Percentiles rank a stretch among this genome's conserved stretches.
Evolutionary conservation across 2,888 invertebrate genomes (phyloP).

Genomic region (Zygaena filipendulae): DNA sequence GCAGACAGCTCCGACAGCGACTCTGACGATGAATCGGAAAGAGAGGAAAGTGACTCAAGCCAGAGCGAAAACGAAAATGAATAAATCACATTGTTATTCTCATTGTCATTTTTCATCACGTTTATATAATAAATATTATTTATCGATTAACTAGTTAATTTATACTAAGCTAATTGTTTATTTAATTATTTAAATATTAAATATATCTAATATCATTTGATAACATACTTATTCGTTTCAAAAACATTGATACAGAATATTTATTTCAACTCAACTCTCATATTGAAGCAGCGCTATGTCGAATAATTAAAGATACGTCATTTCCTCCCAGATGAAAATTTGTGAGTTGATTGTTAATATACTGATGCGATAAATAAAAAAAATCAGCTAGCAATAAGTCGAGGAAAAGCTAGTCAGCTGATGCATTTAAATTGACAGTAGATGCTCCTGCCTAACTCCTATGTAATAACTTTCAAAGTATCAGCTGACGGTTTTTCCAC

Average conservation of each 20-base stretch:
- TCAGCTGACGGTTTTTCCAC: neutral
- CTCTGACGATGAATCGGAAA: constrained; percentile 3
- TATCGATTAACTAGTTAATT: too few relatives aligned
- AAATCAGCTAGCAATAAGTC: neutral
- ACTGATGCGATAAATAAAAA: neutral
- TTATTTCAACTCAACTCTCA: too few relatives aligned
- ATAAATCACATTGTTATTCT: neutral
- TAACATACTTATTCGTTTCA: neutral
- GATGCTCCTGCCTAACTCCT: neutral
- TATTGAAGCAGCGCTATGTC: too few relatives aligned
- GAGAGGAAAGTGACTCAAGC: constrained; percentile 4
- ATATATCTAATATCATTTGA: neutral
- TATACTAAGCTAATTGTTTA: too few relatives aligned
- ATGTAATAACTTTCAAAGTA: neutral
- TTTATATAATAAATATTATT: too few relatives aligned
- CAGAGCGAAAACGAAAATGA: constrained; percentile 5
- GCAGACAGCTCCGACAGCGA: constrained; percentile 4
- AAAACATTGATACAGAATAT: neutral
- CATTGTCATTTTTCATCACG: too few relatives aligned
- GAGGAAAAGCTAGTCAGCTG: neutral
- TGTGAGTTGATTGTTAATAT: neutral
- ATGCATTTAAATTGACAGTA: neutral
- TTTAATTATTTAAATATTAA: neutral
- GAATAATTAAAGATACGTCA: neutral
- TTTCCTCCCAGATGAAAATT: neutral